A percentile compares a stretch with the other conserved stretches of the same genome.
These are phyloP conservation scores for Melanotaenia duboulayi DNA, from an alignment of 2,113 vertebrate genomes.

Conservation along the genomic window DNA sequence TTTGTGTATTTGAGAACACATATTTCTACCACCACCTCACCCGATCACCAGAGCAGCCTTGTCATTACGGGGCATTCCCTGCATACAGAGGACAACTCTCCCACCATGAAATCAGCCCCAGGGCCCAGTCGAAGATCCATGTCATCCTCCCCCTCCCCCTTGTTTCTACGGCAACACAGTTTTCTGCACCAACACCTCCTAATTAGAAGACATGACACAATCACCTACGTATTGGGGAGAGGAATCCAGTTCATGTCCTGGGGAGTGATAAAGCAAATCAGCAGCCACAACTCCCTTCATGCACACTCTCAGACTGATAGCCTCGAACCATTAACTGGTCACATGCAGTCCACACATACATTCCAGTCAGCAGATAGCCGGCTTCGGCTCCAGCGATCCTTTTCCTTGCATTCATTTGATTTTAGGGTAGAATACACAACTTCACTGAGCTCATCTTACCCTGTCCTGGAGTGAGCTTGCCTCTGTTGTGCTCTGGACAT, in stretches of 20 bases:
- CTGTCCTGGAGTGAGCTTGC: slow-evolving; percentile 54
- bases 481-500: slow-evolving; percentile 49
- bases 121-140: slow-evolving; percentile 21
- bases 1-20: slow-evolving; percentile 29
- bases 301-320: slow-evolving; percentile 48
- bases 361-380: slow-evolving; percentile 70
- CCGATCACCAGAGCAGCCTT: slow-evolving; percentile 56
- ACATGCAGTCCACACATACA: slow-evolving; percentile 62
- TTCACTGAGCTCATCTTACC: slow-evolving; percentile 71
- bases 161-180: slow-evolving; percentile 68
- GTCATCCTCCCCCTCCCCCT: slow-evolving; percentile 49
- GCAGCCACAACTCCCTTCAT: slow-evolving; percentile 51
- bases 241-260: slow-evolving; percentile 58
- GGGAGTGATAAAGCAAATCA: slow-evolving; percentile 61
- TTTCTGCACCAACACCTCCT: slow-evolving; percentile 69
- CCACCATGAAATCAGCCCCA: slow-evolving; percentile 55
- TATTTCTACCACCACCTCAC: slow-evolving; percentile 68
- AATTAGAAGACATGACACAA: slow-evolving; percentile 72
- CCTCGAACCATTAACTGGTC: slow-evolving; percentile 55
- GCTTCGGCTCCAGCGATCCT: slow-evolving; percentile 37
- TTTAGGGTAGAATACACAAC: slow-evolving; percentile 45
- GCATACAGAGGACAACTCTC: slow-evolving; percentile 61
- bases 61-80: slow-evolving; percentile 79
- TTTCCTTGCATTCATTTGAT: slow-evolving; percentile 62
- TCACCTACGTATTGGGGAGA: slow-evolving; percentile 58